Percentiles rank a stretch among this genome's conserved stretches.
Evolutionary conservation across 2,888 invertebrate species (phyloP).

Genomic region (Mythimna vitellina): DNA sequence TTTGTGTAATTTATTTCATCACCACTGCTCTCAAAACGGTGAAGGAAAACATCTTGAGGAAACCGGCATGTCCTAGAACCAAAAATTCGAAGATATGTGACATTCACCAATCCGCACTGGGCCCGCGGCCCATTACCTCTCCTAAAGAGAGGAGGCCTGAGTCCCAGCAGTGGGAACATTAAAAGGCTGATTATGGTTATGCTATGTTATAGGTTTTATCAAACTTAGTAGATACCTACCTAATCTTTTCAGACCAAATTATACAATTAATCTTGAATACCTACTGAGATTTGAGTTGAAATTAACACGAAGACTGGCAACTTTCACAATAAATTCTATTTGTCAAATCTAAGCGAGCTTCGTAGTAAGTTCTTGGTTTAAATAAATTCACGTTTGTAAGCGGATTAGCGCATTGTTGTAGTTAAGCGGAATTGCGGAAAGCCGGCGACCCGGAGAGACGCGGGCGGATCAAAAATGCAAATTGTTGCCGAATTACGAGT

Average conservation of each 20-base stretch:
- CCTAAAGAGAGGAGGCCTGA: too few relatives aligned
- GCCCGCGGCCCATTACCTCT: too few relatives aligned
- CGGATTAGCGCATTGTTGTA: conserved; percentile 68
- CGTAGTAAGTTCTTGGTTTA: conserved; percentile 16
- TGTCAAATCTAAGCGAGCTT: conserved; percentile 16
- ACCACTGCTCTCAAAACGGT: too few relatives aligned
- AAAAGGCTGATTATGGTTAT: too few relatives aligned
- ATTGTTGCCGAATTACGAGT: conserved; percentile 72
- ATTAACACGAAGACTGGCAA: background rate
- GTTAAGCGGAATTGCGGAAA: conserved; percentile 69
- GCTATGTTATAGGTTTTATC: too few relatives aligned
- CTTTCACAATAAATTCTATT: conserved; percentile 1
- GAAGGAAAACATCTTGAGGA: too few relatives aligned
- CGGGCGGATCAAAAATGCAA: conserved; percentile 76
- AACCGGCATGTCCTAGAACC: too few relatives aligned
- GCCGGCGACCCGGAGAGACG: conserved; percentile 49
- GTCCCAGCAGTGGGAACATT: too few relatives aligned
- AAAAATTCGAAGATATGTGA: too few relatives aligned
- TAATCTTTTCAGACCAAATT: background rate
- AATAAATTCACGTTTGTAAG: conserved; percentile 36
- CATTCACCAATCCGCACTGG: too few relatives aligned
- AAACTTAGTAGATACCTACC: too few relatives aligned
- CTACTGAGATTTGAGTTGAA: background rate
- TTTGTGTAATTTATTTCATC: too few relatives aligned
- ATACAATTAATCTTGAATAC: background rate